These are phyloP conservation scores for Onychomys leucogaster DNA, from an alignment of 2,797 vertebrate genomes.

Conservation along the genomic window DNA sequence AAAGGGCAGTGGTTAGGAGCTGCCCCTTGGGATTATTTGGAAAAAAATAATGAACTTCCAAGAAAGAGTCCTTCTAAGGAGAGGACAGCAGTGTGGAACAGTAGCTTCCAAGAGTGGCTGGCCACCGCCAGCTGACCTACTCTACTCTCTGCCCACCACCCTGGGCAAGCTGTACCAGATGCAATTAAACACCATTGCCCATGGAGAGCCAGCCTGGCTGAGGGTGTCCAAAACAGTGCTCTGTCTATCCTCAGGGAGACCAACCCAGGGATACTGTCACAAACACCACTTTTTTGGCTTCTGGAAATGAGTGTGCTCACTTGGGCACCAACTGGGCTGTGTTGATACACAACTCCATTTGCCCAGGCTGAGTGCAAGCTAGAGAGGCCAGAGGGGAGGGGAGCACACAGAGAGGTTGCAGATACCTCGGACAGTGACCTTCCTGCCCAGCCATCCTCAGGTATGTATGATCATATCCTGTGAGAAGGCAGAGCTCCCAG, in stretches of 20 bases:
- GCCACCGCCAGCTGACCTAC: background rate
- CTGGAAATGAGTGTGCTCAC: background rate
- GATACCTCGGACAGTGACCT: background rate
- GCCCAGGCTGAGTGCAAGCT: background rate
- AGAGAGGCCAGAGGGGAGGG: background rate
- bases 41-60: background rate
- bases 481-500: background rate
- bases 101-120: background rate
- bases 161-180: background rate
- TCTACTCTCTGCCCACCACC: too few species aligned
- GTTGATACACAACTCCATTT: background rate
- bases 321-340: background rate
- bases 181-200: background rate
- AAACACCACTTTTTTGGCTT: background rate
- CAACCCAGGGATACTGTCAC: background rate
- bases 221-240: background rate
- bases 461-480: background rate
- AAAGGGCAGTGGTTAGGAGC: background rate
- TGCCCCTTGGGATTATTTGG: background rate
- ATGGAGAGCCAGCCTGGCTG: background rate
- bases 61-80: background rate
- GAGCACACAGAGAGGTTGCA: fast-evolving
- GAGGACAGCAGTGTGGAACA: background rate
- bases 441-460: background rate
- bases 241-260: background rate